phyloP scores from a whole-genome alignment of 2,113 vertebrate species.

The Quiscalus mexicanus region DNA sequence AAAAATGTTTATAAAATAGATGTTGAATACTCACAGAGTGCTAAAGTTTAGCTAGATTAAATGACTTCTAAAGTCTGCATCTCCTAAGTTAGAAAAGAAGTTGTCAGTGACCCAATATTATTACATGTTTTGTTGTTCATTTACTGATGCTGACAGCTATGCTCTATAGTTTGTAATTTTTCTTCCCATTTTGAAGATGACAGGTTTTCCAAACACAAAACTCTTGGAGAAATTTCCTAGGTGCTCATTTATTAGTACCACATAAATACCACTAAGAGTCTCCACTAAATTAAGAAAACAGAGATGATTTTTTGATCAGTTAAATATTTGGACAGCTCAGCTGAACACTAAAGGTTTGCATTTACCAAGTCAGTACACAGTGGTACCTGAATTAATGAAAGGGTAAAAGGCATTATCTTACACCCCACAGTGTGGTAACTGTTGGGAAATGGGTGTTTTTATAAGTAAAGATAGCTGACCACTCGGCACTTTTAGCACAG shows the following conservation, averaged over 20 bases:
- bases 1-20: background rate
- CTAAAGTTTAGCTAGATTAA: background rate
- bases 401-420: slow-evolving; percentile 32
- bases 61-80: background rate
- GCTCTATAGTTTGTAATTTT: background rate
- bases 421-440: background rate
- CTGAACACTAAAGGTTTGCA: background rate
- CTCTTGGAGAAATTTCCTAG: background rate
- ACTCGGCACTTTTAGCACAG: background rate
- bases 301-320: background rate
- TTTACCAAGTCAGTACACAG: background rate
- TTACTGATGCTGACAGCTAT: background rate
- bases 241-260: background rate
- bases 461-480: background rate
- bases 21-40: background rate
- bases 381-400: slow-evolving; percentile 36
- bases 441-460: slow-evolving; percentile 27
- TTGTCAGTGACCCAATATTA: background rate
- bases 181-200: background rate
- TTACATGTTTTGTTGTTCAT: background rate
- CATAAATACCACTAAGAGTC: background rate
- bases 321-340: slow-evolving; percentile 39
- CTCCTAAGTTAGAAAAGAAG: background rate
- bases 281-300: background rate
- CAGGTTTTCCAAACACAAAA: background rate